A percentile compares a stretch with the other conserved stretches of the same genome.
phyloP scores from a whole-genome alignment of 2,888 invertebrate species.

The Sesia bembeciformis region DNA sequence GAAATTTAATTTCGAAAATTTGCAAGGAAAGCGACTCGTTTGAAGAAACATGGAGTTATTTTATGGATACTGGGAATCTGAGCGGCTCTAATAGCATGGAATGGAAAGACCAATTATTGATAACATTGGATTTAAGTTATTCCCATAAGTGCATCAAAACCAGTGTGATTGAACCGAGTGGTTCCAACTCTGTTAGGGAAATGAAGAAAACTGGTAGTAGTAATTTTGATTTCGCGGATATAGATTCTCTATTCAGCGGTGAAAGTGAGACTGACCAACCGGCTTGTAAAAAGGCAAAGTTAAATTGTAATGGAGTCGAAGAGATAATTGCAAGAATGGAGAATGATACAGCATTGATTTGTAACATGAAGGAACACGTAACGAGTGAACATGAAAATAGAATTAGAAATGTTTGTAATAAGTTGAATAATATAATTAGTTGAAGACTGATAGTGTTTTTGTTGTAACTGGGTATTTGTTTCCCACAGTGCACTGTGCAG shows the following conservation, averaged over 20 bases:
- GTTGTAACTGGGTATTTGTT: background rate
- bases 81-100: constrained; percentile 5
- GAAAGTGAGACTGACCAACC: constrained; percentile 34
- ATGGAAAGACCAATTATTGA: constrained; percentile 16
- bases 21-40: constrained; percentile 19
- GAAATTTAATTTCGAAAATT: constrained; percentile 18
- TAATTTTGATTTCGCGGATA: constrained; percentile 48
- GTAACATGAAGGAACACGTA: constrained; percentile 31
- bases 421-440: constrained; percentile 34
- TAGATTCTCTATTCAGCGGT: constrained; percentile 36
- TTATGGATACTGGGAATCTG: constrained; percentile 8
- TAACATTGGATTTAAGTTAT: constrained; percentile 14
- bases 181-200: background rate
- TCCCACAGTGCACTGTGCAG: background rate
- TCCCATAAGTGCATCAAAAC: constrained; percentile 33
- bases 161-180: constrained; percentile 5
- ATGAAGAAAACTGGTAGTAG: constrained; percentile 13
- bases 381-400: constrained; percentile 27
- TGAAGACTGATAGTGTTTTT: no score
- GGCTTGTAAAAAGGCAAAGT: constrained; percentile 40
- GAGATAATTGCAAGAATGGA: constrained; percentile 37
- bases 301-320: constrained; percentile 26
- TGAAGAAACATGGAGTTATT: constrained; percentile 19
- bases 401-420: constrained; percentile 33
- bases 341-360: constrained; percentile 27